Evolutionary conservation across 2,888 invertebrate species (phyloP), one percentile per base, ranked within the genome.

Genomic region (Megalurothrips usitatus): DNA sequence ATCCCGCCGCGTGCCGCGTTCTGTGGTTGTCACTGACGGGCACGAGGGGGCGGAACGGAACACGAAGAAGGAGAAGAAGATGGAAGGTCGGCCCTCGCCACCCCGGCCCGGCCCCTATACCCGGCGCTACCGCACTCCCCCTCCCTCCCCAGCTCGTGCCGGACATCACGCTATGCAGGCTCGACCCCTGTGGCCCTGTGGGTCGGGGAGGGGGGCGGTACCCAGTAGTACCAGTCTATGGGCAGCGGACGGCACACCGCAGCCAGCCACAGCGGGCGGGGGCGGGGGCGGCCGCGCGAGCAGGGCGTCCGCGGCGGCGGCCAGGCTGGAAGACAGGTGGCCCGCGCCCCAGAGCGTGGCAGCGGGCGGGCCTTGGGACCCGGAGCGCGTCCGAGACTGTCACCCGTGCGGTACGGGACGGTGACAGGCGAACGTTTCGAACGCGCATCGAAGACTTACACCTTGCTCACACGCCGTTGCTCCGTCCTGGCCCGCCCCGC

Each of bases 81-180:
- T 2, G 34, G 34, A 43, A 43, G 34, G 34, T 43, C 34, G 34
- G 34, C 34, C 6, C 34, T 43, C 34, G n/a, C n/a, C n/a, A n/a
- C n/a, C n/a, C n/a, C n/a, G n/a, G n/a, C n/a, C n/a, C n/a, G n/a
- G n/a, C n/a, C n/a, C n/a, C n/a, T n/a, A n/a, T n/a, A n/a, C n/a
- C n/a, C n/a, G n/a, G n/a, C n/a, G n/a, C n/a, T n/a, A n/a, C n/a
- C n/a, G 34, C 34, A 43, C 34, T 6, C 34, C 34, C 8, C 68
- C 68, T 75, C 19, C 58, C 58, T 58, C 19, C 58, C 58, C 58
- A 6, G 58, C 58, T 19, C 58, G 58, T 58, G 58, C 58, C 68
- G 68, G 68, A 75, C 68, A 75, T 75, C 68, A 75, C 68, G 68
- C 68, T 12, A 75, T 10, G 19, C 52, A 52, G 52, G 52, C 6